Base-by-base conservation (phyloP, 2,113 vertebrate genomes). In the Emydocephalus ijimae region DNA sequence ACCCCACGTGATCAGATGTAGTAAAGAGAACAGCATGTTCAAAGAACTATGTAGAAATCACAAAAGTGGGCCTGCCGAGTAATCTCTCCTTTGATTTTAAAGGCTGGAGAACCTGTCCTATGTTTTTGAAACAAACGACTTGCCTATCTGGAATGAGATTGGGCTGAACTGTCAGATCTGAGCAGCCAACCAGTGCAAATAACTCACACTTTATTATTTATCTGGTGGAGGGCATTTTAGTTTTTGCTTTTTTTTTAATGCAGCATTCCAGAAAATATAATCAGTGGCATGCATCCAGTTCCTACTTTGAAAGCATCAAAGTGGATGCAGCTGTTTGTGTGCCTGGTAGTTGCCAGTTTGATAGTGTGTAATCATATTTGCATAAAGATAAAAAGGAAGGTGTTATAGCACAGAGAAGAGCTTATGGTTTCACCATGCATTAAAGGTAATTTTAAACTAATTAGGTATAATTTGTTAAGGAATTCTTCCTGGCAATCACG, bases 391-490 rank as follows among this genome's bases (percentile, higher is more conserved):
- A 98, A 97, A 97, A 96, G 92, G 94, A 97, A 98, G 96, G 97
- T 97, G 96, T 97, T 96, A 96, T 95, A 97, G 94, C 96, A 96
- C 45, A 96, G 89, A 96, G 94, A 95, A 97, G 96, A 97, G 94
- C 94, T 96, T 97, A 97, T 96, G 95, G 92, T 98, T 97, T 97
- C 96, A 96, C 92, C 91, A 96, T 95, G 94, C 97, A 97, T 97
- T 97, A 98, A 97, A 97, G 94, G 95, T 97, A 97, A 97, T 98
- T 97, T 98, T 95, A 97, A 94, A 96, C 96, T 97, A 98, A 98
- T 98, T 97, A 97, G 90, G 89, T 96, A 74, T 96, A 97, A 98
- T 97, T 97, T 97, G 95, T 97, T 97, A 96, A 96, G 95, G 95
- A 97, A 96, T 96, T 98, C 95, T 93, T 97, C 95, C 94, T 95